phyloP scores from a whole-genome alignment of 2,888 invertebrate genomes.

The Himalopsyche tibetana region DNA sequence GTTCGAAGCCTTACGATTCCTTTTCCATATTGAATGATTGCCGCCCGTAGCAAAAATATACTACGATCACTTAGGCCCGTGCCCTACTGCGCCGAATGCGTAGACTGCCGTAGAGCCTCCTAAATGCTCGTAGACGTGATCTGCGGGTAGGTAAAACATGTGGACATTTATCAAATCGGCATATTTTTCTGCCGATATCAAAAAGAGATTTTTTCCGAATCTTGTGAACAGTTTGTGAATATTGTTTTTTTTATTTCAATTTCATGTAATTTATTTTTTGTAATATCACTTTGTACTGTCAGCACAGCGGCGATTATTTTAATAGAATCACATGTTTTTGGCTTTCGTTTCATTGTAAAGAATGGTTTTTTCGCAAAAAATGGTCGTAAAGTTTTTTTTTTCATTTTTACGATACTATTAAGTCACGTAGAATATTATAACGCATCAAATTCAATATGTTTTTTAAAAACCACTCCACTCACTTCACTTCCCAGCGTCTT shows the following conservation, averaged over 20 bases:
- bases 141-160: conserved; percentile 34
- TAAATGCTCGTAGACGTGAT: conserved; percentile 15
- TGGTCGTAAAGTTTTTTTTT: too few species aligned
- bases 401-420: too few species aligned
- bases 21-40: conserved; percentile 31
- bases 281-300: too few species aligned
- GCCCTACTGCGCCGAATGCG: not conserved
- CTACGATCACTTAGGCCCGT: conserved; percentile 6
- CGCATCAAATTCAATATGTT: too few species aligned
- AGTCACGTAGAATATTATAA: too few species aligned
- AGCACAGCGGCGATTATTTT: too few species aligned
- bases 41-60: conserved; percentile 30
- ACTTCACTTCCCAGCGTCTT: too few species aligned
- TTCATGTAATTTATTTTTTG: not conserved
- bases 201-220: conserved; percentile 15
- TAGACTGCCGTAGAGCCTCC: conserved; percentile 8
- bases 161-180: conserved; percentile 30
- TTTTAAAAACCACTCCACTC: too few species aligned
- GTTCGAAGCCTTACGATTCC: not conserved
- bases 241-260: conserved; percentile 15
- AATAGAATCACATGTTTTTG: too few species aligned
- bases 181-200: conserved; percentile 28
- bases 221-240: not conserved
- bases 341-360: too few species aligned
- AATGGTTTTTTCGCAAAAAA: too few species aligned